Percentiles rank a stretch among this genome's conserved stretches.
These are phyloP conservation scores for Cisticola juncidis DNA, from an alignment of 2,113 vertebrate species.

Conservation along the genomic window DNA sequence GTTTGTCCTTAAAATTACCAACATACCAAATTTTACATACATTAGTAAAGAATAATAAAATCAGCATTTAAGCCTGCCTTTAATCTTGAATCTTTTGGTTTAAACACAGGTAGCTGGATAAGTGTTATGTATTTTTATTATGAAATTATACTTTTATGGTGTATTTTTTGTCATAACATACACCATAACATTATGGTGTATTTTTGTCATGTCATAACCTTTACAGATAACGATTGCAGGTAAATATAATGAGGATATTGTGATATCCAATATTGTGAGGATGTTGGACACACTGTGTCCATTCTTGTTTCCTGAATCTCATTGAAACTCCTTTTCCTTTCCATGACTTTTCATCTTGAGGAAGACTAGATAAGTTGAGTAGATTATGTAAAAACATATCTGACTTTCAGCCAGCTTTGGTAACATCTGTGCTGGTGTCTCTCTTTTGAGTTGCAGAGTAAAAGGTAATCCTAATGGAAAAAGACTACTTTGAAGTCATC, in stretches of 20 bases:
- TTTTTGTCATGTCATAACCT: not conserved
- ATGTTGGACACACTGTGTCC: too few relatives aligned
- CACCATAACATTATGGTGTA: not conserved
- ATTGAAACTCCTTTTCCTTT: not conserved
- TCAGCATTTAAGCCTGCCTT: not conserved
- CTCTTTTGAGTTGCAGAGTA: not conserved
- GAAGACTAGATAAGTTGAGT: not conserved
- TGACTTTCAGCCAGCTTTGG: not conserved
- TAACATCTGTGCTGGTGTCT: not conserved
- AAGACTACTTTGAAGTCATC: not conserved
- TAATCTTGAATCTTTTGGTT: not conserved
- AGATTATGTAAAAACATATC: not conserved
- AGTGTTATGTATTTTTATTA: not conserved
- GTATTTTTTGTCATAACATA: not conserved
- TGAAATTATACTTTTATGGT: not conserved
- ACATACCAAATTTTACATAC: not conserved
- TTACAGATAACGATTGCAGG: not conserved
- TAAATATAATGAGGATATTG: not conserved
- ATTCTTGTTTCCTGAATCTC: not conserved
- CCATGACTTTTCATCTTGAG: not conserved
- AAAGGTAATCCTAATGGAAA: not conserved
- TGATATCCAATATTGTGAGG: too few relatives aligned
- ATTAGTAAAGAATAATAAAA: not conserved
- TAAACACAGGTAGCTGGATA: not conserved
- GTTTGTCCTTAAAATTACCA: not conserved